Evolutionary conservation across 2,797 vertebrate genomes (phyloP).

Genomic region (Sebastes cheni): DNA sequence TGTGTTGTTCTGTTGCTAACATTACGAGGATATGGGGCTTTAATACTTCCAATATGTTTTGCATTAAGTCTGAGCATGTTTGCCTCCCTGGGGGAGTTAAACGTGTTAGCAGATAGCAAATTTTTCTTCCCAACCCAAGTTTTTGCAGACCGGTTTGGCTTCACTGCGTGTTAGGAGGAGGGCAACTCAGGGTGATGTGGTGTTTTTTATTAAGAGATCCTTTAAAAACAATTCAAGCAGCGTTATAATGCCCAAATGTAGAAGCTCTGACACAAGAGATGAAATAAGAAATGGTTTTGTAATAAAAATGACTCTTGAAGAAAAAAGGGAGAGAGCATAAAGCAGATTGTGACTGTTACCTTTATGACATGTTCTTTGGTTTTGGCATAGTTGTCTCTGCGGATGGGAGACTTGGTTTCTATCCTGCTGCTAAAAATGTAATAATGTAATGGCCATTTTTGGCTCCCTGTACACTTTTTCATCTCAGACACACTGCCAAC

Average conservation of each 20-base stretch:
- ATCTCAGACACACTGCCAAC: constrained; percentile 45
- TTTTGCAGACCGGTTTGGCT: constrained; percentile 26
- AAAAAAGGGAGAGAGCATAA: not conserved
- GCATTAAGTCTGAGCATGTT: constrained; percentile 61
- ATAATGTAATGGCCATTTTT: constrained; percentile 58
- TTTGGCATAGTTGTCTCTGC: constrained; percentile 25
- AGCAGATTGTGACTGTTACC: not conserved
- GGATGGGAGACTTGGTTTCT: constrained; percentile 32
- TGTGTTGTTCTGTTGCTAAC: constrained; percentile 39
- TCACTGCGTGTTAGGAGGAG: not conserved
- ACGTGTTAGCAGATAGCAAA: constrained; percentile 30
- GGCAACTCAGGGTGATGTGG: not conserved
- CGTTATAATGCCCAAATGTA: not conserved
- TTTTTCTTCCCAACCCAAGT: constrained; percentile 26
- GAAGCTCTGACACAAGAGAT: not conserved
- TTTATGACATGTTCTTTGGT: constrained; percentile 18
- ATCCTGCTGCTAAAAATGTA: constrained; percentile 55
- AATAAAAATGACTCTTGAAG: not conserved
- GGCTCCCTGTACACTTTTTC: constrained; percentile 33
- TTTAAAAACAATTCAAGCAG: not conserved
- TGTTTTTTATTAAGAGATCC: constrained; percentile 36
- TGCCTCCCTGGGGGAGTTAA: constrained; percentile 43
- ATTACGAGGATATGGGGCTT: constrained; percentile 35
- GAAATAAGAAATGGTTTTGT: not conserved
- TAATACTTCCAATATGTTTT: constrained; percentile 54